Conservation (phyloP, 1,140 invertebrate genomes). For the Procambarus virginalis region DNA sequence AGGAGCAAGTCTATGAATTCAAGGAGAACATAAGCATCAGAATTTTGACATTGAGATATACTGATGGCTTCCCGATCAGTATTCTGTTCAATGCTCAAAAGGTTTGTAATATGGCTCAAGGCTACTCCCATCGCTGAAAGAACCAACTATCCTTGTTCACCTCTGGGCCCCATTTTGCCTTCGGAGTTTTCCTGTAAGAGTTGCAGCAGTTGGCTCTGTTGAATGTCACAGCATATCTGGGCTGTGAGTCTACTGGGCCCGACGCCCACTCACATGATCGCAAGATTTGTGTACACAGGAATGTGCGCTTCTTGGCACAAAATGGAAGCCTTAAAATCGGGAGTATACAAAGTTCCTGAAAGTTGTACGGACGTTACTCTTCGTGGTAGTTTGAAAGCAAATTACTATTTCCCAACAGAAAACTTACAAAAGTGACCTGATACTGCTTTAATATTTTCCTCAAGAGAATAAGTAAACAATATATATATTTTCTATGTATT, state of each 20-base stretch:
- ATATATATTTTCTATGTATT: not conserved
- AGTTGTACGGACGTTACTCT: not conserved
- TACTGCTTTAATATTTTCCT: conserved; percentile 22
- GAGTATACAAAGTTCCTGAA: not conserved
- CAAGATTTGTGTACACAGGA: too few relatives aligned
- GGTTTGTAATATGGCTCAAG: too few relatives aligned
- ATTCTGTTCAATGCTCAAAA: too few relatives aligned
- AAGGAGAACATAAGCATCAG: conserved; percentile 58
- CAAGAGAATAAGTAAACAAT: not conserved
- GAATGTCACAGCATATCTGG: not conserved
- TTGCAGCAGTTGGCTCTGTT: not conserved
- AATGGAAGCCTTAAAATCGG: not conserved
- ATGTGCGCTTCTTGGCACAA: not conserved
- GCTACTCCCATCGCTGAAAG: not conserved
- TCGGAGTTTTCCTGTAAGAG: not conserved
- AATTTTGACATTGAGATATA: conserved; percentile 70
- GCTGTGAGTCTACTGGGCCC: not conserved
- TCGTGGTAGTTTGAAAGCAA: not conserved
- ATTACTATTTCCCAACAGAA: not conserved
- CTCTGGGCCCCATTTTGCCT: not conserved
- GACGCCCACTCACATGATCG: too few relatives aligned
- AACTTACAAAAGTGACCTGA: conserved; percentile 17
- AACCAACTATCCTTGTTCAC: not conserved
- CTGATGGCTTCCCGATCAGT: conserved; percentile 5
- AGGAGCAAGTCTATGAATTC: conserved; percentile 66